Evolutionary conservation across 2,797 vertebrate genomes (phyloP).

Genomic region (Oryzias sinensis): DNA sequence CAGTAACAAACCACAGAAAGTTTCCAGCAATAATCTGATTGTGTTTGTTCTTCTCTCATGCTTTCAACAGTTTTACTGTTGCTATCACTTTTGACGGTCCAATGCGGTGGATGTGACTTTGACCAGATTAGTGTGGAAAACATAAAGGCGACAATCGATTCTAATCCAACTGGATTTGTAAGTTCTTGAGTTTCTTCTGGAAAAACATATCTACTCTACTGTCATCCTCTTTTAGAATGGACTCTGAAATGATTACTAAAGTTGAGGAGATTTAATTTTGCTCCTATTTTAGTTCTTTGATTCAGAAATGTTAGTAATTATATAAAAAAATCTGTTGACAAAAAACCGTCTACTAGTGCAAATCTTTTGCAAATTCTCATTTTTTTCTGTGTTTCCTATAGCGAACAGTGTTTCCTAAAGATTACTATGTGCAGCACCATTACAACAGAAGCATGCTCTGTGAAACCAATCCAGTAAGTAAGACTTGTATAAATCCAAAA

Average conservation of each 20-base stretch:
- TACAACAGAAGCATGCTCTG: conserved; percentile 75
- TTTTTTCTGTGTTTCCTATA: conserved; percentile 36
- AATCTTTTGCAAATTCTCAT: not conserved
- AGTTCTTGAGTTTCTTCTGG: conserved; percentile 37
- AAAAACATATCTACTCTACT: not conserved
- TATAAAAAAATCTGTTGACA: too few relatives aligned
- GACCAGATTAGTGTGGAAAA: conserved; percentile 60
- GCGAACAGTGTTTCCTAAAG: conserved; percentile 77
- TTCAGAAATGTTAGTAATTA: too few relatives aligned
- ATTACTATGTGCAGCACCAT: conserved; percentile 75
- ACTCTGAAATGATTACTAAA: not conserved
- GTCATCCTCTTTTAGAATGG: too few relatives aligned
- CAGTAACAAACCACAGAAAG: conserved; percentile 58
- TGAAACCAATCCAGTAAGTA: conserved; percentile 74
- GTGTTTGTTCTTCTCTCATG: conserved; percentile 31
- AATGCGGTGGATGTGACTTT: conserved; percentile 73
- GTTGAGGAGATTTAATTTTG: not conserved
- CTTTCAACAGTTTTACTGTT: conserved; percentile 72
- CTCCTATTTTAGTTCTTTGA: too few relatives aligned
- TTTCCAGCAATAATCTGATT: conserved; percentile 61
- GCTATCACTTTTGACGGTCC: conserved; percentile 75
- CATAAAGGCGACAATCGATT: conserved; percentile 65
- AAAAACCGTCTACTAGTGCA: not conserved
- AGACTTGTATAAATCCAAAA: too few relatives aligned
- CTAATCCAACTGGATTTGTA: conserved; percentile 76